phyloP scores from a whole-genome alignment of 2,888 invertebrate species.

The Pediacus dermestoides region DNA sequence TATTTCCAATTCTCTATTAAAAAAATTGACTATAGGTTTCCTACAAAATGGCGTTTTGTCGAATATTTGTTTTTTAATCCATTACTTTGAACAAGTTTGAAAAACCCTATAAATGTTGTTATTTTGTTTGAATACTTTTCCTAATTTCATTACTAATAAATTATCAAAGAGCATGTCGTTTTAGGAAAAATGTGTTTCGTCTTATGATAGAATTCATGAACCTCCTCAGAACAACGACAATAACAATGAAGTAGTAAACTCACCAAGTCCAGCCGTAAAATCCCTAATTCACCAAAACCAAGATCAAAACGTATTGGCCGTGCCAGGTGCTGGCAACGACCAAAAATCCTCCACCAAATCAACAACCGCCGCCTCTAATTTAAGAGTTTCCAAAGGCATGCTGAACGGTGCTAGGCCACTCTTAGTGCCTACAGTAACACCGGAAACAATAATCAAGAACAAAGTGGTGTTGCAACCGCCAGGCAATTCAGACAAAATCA shows the following conservation, averaged over 20 bases:
- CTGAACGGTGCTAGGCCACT: constrained; percentile 40
- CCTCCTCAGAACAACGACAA: background rate
- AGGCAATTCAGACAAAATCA: constrained; percentile 17
- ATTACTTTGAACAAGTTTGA: no score
- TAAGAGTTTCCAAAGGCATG: constrained; percentile 32
- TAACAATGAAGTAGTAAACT: no score
- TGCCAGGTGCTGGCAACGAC: constrained; percentile 25
- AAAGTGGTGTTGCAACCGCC: constrained; percentile 9
- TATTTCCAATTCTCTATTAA: no score
- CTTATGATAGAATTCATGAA: constrained; percentile 4
- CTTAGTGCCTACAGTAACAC: constrained; percentile 38
- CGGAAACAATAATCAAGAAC: constrained; percentile 33
- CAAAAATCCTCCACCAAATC: constrained; percentile 28
- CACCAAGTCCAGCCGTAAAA: no score
- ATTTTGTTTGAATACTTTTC: no score
- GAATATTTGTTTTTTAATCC: no score
- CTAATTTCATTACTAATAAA: no score
- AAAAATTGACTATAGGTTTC: no score
- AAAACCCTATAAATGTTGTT: no score
- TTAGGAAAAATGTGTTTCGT: constrained; percentile 1
- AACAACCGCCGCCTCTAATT: constrained; percentile 25
- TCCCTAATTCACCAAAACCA: no score
- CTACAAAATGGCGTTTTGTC: no score
- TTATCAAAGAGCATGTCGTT: no score
- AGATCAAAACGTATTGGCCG: constrained; percentile 28